phyloP scores from a whole-genome alignment of 2,113 vertebrate species.

The Buteo buteo region DNA sequence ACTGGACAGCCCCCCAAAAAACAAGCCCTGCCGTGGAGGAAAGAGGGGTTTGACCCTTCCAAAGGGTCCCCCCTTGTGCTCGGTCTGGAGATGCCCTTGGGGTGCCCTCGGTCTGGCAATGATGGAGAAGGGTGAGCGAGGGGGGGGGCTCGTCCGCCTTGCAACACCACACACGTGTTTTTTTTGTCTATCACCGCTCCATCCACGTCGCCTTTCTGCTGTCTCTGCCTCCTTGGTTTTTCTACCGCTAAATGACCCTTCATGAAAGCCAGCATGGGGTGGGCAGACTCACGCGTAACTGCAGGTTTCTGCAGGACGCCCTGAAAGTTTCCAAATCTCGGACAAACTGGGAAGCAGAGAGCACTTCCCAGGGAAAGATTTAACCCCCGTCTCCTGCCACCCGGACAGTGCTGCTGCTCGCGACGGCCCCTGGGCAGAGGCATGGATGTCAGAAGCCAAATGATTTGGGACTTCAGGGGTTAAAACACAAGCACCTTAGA shows the following conservation, averaged over 20 bases:
- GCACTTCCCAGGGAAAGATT: accelerated
- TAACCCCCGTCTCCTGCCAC: not conserved
- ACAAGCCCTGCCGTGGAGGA: not conserved
- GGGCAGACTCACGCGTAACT: not conserved
- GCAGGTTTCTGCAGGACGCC: not conserved
- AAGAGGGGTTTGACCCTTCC: not conserved
- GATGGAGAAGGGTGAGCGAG: not conserved
- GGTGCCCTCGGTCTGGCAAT: accelerated
- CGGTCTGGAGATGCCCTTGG: not conserved
- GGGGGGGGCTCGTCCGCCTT: not conserved
- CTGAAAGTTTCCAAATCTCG: not conserved
- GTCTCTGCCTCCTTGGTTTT: not conserved
- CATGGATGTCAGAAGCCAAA: not conserved
- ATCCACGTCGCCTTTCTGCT: not conserved
- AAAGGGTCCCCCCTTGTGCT: not conserved
- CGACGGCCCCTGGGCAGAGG: not conserved
- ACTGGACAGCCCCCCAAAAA: not conserved
- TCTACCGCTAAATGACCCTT: not conserved
- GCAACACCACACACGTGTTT: accelerated
- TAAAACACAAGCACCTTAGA: not conserved
- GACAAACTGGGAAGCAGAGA: not conserved
- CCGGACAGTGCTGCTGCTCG: accelerated
- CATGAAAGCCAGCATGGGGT: not conserved
- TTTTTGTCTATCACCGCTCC: accelerated
- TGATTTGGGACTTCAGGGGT: not conserved